Percentiles rank a stretch among this genome's conserved stretches.
These are phyloP conservation scores for Cyprinodon diabolis DNA, from an alignment of 2,797 vertebrate species.

Conservation along the genomic window DNA sequence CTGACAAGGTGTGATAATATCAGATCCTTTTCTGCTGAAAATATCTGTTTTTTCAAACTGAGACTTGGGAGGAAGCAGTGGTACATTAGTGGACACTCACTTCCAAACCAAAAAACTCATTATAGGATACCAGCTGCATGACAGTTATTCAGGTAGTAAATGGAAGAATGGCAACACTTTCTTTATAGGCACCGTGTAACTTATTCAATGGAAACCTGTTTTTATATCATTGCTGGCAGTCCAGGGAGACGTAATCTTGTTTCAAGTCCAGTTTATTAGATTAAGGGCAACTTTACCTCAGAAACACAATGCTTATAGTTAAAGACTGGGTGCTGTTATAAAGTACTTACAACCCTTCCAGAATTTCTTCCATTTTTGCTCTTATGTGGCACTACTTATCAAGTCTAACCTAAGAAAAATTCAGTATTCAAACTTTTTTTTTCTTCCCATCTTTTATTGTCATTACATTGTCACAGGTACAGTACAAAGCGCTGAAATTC, in stretches of 20 bases:
- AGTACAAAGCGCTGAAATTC: too few species aligned
- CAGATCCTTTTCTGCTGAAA: background rate
- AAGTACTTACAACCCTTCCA: background rate
- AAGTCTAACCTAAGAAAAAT: background rate
- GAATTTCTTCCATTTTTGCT: background rate
- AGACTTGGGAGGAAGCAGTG: constrained; percentile 2
- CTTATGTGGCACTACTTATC: background rate
- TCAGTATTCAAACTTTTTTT: background rate
- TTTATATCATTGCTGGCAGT: background rate
- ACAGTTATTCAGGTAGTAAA: background rate
- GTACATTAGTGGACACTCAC: background rate
- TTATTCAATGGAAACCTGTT: background rate
- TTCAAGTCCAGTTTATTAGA: background rate
- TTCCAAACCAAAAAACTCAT: background rate
- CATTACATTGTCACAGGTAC: too few species aligned
- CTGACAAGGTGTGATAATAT: constrained; percentile 1
- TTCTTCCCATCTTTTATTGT: too few species aligned
- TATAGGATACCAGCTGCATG: background rate
- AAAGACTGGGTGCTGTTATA: background rate
- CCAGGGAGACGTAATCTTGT: background rate
- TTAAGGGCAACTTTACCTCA: background rate
- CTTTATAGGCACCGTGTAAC: background rate
- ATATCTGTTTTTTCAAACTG: constrained; percentile 1
- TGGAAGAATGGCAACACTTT: background rate
- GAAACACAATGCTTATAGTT: background rate